Evolutionary conservation across 2,113 vertebrate genomes (phyloP).

Genomic region (Regulus satrapa): DNA sequence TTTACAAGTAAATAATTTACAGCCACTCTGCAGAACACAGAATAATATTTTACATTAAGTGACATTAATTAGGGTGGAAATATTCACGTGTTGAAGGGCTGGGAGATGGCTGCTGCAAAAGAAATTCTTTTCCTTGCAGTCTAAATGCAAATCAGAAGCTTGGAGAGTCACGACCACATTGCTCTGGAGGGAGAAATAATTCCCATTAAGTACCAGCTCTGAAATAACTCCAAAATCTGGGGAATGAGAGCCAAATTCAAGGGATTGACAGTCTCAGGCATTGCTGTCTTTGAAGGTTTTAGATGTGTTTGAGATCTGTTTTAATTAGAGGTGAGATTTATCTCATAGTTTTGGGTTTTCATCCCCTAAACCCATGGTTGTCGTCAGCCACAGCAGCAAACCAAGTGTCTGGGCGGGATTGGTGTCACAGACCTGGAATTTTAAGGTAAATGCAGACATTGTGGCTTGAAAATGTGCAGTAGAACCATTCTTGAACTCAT

Average conservation of each 20-base stretch:
- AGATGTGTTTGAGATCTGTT: neutral
- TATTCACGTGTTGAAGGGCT: conserved; percentile 52
- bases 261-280: neutral
- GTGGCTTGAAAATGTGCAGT: neutral
- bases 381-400: neutral
- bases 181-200: conserved; percentile 44
- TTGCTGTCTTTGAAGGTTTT: neutral
- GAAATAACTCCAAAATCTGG: neutral
- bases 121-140: conserved; percentile 6
- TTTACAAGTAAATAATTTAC: conserved; percentile 73
- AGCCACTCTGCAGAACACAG: conserved; percentile 16
- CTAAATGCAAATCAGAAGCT: conserved; percentile 61
- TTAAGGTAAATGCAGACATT: neutral
- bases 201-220: conserved; percentile 6
- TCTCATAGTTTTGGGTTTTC: neutral
- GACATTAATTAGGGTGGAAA: conserved; percentile 71
- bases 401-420: neutral
- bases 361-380: neutral
- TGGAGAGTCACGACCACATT: neutral
- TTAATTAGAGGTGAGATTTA: neutral
- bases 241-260: neutral
- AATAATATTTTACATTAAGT: conserved; percentile 66
- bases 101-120: conserved; percentile 10
- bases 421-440: neutral
- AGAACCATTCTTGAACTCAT: neutral